Base-by-base conservation (phyloP, 2,888 invertebrate genomes). In the Cerastis leucographa region DNA sequence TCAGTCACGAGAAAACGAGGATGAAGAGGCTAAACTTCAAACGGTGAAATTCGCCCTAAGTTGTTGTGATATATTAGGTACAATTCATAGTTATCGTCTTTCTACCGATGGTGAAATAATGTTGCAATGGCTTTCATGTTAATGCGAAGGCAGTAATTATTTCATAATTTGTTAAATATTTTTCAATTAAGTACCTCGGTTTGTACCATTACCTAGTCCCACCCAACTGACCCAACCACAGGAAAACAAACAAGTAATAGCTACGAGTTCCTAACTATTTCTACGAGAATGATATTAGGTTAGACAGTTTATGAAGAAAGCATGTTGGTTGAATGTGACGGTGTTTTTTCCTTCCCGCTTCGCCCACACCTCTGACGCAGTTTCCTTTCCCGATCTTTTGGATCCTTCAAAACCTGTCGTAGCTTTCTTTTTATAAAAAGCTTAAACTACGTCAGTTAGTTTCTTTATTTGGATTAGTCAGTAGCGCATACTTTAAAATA, bases 401-500 rank as follows among this genome's bases (percentile, higher is more conserved):
- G 49, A n/a, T 84, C 42, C 14, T 54, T 35, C 19, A 49, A 42
- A 72, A 61, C 46, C 42, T 5, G 66, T 66, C 70, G 7, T 7
- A 72, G 25, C 61, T 65, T 67, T 70, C 7, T 11, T 40, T 56
- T 49, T 35, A 14, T n/a, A 62, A 49, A 49, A 42, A 66, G 17
- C 40, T 56, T 42, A 56, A 61, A 14, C 29, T 42, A 74, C 81
- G 83, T 80, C 78, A 83, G 35, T 44, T 54, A 46, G 25, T 40
- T 66, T 42, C 19, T 25, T 14, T 54, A 29, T 11, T 56, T 29
- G 14, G 8, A 49, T 71, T 25, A 54, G 22, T 77, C 61, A 44
- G 11, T 35, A 17, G 49, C 59, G 19, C 56, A 56, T 49, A 54
- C 17, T 29, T 22, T 35, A 35, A 25, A 44, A 9, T 49, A 61